Conservation (phyloP, 1,140 invertebrate species). For the Lepidurus arcticus region DNA sequence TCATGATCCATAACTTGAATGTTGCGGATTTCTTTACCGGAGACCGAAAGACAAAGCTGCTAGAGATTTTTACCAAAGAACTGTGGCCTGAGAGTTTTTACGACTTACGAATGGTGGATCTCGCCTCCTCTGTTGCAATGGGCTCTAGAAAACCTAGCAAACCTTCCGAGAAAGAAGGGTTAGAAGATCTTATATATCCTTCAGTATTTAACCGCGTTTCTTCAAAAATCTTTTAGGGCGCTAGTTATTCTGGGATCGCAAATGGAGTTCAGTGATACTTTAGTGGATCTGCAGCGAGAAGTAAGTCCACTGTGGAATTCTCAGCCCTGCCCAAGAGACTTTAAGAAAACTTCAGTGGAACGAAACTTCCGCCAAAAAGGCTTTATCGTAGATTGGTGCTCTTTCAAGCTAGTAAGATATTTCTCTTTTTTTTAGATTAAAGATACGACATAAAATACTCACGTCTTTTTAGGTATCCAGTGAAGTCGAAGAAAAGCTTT, state of each 20-base stretch:
- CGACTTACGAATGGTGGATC: slow-evolving; percentile 72
- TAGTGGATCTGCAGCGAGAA: slow-evolving; percentile 71
- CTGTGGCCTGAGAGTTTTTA: slow-evolving; percentile 52
- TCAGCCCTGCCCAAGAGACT: slow-evolving; percentile 67
- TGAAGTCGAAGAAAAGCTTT: background rate
- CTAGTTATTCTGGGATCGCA: slow-evolving; percentile 72
- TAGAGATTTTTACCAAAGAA: slow-evolving; percentile 60
- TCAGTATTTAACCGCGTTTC: slow-evolving; percentile 11
- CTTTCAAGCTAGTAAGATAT: slow-evolving; percentile 65
- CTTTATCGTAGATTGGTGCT: slow-evolving; percentile 81
- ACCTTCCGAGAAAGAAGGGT: slow-evolving; percentile 81
- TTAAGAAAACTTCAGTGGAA: slow-evolving; percentile 78
- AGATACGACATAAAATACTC: background rate
- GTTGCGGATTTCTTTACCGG: slow-evolving; percentile 70
- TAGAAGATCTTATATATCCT: slow-evolving; percentile 28
- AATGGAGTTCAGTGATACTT: slow-evolving; percentile 61
- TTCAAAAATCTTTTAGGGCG: slow-evolving; percentile 53
- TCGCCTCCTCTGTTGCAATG: slow-evolving; percentile 72
- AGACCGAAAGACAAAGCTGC: slow-evolving; percentile 58
- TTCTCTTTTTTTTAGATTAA: background rate
- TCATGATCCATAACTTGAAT: slow-evolving; percentile 84
- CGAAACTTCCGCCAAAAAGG: slow-evolving; percentile 68
- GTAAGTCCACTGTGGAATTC: slow-evolving; percentile 67
- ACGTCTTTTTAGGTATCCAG: background rate
- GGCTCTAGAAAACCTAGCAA: slow-evolving; percentile 72